Evolutionary conservation across 2,113 vertebrate species (phyloP).

Genomic region (Carlito syrichta): DNA sequence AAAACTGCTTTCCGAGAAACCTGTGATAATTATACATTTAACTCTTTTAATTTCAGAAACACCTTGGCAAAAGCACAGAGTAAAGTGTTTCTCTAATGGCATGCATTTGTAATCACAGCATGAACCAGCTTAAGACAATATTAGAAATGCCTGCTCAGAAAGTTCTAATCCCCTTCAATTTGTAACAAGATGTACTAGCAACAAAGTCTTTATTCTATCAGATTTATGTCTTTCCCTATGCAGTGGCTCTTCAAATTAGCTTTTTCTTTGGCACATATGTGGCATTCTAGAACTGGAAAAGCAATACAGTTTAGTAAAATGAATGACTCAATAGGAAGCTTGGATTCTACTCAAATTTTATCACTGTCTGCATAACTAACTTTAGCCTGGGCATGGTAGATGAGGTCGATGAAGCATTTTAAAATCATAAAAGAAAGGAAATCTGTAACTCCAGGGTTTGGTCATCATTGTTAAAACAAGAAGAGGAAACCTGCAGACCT

Average conservation of each 20-base stretch:
- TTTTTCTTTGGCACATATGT: neutral
- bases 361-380: neutral
- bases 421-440: slow-evolving; percentile 37
- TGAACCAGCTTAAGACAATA: slow-evolving; percentile 48
- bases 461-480: slow-evolving; percentile 9
- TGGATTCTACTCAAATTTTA: neutral
- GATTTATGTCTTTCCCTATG: neutral
- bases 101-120: slow-evolving; percentile 42
- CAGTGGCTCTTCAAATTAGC: neutral
- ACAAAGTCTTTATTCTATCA: neutral
- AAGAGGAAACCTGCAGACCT: slow-evolving; percentile 1
- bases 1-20: slow-evolving; percentile 36
- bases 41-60: slow-evolving; percentile 5
- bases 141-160: neutral
- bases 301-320: neutral
- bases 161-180: neutral
- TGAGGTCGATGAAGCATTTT: neutral
- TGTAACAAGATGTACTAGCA: neutral
- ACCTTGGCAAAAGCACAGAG: slow-evolving; percentile 16
- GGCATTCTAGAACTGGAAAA: neutral
- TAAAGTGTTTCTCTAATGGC: slow-evolving; percentile 26
- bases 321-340: neutral
- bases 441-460: neutral
- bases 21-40: slow-evolving; percentile 1
- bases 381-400: neutral